phyloP scores from a whole-genome alignment of 2,797 vertebrate species.

The Danio aesculapii region DNA sequence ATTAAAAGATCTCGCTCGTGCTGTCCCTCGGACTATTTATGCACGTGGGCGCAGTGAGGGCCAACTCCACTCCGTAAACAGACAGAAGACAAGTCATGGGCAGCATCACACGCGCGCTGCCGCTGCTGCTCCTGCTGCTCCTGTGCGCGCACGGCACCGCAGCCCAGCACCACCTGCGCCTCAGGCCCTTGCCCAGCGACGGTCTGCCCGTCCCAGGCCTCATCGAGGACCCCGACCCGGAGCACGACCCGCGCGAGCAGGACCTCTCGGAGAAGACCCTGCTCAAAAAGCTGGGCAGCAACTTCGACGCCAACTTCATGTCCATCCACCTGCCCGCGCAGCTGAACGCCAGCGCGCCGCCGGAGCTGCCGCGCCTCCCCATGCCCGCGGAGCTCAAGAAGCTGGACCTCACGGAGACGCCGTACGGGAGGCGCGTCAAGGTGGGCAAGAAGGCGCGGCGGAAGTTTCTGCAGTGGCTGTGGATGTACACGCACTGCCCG shows the following conservation, averaged over 20 bases:
- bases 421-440: slow-evolving; percentile 84
- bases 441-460: slow-evolving; percentile 90
- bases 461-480: slow-evolving; percentile 93
- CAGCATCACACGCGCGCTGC: slow-evolving; percentile 62
- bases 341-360: slow-evolving; percentile 76
- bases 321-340: slow-evolving; percentile 81
- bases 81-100: slow-evolving; percentile 43
- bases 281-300: slow-evolving; percentile 89
- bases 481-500: slow-evolving; percentile 92
- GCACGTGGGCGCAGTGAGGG: slow-evolving; percentile 70
- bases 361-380: slow-evolving; percentile 70
- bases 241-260: slow-evolving; percentile 92
- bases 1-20: slow-evolving; percentile 89
- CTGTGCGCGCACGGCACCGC: slow-evolving; percentile 76
- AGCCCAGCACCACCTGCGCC: slow-evolving; percentile 86
- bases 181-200: slow-evolving; percentile 88
- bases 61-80: slow-evolving; percentile 24
- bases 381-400: slow-evolving; percentile 87
- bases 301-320: slow-evolving; percentile 91
- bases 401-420: slow-evolving; percentile 87
- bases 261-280: slow-evolving; percentile 89
- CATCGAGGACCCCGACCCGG: slow-evolving; percentile 90
- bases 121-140: slow-evolving; percentile 82
- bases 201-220: slow-evolving; percentile 87
- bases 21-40: slow-evolving; percentile 89